Evolutionary conservation across 1,140 invertebrate species (phyloP).

Genomic region (Trichomalopsis sarcophagae): DNA sequence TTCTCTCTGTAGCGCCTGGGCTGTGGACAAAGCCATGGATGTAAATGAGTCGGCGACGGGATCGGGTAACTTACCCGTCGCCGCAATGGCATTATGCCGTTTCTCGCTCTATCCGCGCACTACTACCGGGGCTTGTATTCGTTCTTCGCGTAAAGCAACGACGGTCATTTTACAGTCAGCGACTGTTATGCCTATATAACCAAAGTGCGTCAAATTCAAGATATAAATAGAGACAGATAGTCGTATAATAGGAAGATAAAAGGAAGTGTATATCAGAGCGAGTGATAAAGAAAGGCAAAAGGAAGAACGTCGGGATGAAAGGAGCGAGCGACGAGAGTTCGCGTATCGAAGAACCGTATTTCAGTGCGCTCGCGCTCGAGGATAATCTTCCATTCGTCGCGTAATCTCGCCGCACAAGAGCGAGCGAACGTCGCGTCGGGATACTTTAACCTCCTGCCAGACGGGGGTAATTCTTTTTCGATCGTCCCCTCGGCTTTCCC

Average conservation of each 20-base stretch:
- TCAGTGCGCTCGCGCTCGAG: conserved; percentile 24
- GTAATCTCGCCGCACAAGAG: conserved; percentile 48
- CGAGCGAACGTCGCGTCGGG: neutral
- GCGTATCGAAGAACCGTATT: conserved; percentile 48
- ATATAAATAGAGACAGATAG: conserved; percentile 43
- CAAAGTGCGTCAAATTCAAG: conserved; percentile 28
- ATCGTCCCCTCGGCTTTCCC: conserved; percentile 12
- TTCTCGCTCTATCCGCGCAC: neutral
- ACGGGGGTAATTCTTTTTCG: conserved; percentile 29
- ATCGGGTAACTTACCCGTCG: conserved; percentile 16
- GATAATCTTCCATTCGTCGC: conserved; percentile 52
- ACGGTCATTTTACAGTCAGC: too few species aligned
- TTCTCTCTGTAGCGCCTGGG: neutral
- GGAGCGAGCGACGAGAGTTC: neutral
- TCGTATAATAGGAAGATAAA: conserved; percentile 42
- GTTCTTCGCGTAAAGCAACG: too few species aligned
- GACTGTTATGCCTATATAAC: neutral
- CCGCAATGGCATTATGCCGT: neutral
- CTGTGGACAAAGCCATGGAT: conserved; percentile 36
- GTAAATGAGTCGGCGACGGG: conserved; percentile 32
- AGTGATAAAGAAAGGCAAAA: conserved; percentile 31
- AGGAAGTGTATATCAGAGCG: conserved; percentile 1
- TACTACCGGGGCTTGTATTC: too few species aligned
- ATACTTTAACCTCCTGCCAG: conserved; percentile 21
- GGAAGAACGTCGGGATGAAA: neutral